Evolutionary conservation across 2,797 vertebrate genomes (phyloP).

Genomic region (Pristis pectinata): DNA sequence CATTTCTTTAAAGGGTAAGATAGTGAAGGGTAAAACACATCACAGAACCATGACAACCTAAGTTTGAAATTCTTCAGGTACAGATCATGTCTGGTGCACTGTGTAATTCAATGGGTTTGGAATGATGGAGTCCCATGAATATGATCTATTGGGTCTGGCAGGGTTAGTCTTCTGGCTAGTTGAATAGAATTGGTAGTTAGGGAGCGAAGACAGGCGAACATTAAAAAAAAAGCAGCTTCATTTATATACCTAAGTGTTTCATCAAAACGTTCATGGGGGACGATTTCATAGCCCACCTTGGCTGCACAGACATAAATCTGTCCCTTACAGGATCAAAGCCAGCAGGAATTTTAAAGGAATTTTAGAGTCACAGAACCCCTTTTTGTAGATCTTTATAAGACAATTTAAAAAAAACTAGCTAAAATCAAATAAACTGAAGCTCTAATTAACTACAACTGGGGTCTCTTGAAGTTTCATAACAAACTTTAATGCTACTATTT

Average conservation of each 20-base stretch:
- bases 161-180: conserved; percentile 33
- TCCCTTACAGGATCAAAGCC: conserved; percentile 37
- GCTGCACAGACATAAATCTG: conserved; percentile 19
- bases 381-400: conserved; percentile 35
- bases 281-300: conserved; percentile 36
- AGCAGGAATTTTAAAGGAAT: conserved; percentile 36
- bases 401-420: conserved; percentile 22
- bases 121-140: conserved; percentile 30
- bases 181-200: conserved; percentile 18
- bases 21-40: conserved; percentile 31
- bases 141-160: conserved; percentile 34
- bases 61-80: conserved; percentile 22
- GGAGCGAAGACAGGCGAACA: conserved; percentile 21
- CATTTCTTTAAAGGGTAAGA: conserved; percentile 29
- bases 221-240: conserved; percentile 14
- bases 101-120: conserved; percentile 31
- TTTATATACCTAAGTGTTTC: conserved; percentile 21
- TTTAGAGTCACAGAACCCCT: conserved; percentile 14
- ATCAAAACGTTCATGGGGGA: conserved; percentile 29
- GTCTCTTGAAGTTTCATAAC: conserved; percentile 10
- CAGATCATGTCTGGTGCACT: conserved; percentile 35
- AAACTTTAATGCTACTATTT: background rate
- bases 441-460: background rate
- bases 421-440: conserved; percentile 20
- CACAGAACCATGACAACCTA: conserved; percentile 21